These are phyloP conservation scores for Leucophenga varia DNA, from an alignment of 1,140 invertebrate genomes.

Conservation along the genomic window DNA sequence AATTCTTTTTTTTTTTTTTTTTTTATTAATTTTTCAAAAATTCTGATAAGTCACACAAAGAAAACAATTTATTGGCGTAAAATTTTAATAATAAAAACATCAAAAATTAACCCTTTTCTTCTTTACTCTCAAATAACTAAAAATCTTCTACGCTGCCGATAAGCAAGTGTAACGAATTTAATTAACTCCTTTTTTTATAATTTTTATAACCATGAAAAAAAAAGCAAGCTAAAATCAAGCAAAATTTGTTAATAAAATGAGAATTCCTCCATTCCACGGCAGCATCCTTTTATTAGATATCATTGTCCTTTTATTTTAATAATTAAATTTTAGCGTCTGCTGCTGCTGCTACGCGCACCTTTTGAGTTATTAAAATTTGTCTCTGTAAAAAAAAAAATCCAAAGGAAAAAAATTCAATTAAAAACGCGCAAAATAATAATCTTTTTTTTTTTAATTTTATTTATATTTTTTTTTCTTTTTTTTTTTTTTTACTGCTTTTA, in stretches of 20 bases:
- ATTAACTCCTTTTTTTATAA: slow-evolving; percentile 26
- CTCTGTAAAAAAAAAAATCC: slow-evolving; percentile 16
- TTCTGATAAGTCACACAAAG: no score
- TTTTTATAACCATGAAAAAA: not conserved
- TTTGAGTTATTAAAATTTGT: slow-evolving; percentile 45
- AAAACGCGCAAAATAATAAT: slow-evolving; percentile 42
- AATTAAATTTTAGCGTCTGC: not conserved
- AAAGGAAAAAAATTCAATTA: slow-evolving; percentile 38
- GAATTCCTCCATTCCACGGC: slow-evolving; percentile 18
- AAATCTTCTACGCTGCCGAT: no score
- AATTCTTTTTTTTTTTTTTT: no score
- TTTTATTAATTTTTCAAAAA: no score
- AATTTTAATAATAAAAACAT: slow-evolving; percentile 14
- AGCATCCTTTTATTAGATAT: slow-evolving; percentile 38
- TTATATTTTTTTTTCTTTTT: slow-evolving; percentile 1
- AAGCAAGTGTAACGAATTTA: slow-evolving; percentile 30
- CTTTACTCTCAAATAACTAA: slow-evolving; percentile 11
- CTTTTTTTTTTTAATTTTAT: slow-evolving; percentile 10
- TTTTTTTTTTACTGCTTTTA: slow-evolving; percentile 25
- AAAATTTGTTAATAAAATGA: slow-evolving; percentile 50
- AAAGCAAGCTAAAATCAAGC: slow-evolving; percentile 31
- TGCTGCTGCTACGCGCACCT: slow-evolving; percentile 14
- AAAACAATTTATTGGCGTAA: no score
- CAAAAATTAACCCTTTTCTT: slow-evolving; percentile 34
- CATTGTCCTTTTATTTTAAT: not conserved